Base-by-base conservation (phyloP, 35 echinoderm and acorn worm genomes). In the Lytechinus pictus region DNA sequence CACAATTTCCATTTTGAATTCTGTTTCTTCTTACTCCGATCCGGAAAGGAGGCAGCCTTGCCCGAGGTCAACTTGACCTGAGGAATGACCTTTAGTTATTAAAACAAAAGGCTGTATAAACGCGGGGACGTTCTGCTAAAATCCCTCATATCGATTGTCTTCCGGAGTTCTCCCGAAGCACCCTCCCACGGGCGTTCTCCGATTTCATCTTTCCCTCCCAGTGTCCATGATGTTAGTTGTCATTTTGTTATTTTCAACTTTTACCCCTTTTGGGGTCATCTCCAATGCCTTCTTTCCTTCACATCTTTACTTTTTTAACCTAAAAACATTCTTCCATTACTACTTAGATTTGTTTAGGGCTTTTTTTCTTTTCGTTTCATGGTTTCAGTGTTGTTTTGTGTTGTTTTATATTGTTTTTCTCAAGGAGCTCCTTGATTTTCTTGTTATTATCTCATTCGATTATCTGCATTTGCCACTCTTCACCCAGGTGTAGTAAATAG, bases 1-100 rank as follows among this genome's bases (percentile, higher is more conserved):
- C 88, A 54, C 88, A 90, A 44, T 90, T 90, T 90, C 29, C 28
- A 90, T 90, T 90, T 90, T 12, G 28, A 90, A 90, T 90, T 90
- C 29, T 90, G 28, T 90, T 90, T 10, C 28, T 71, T 71, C 61
- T 71, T 71, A 79, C 66, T 79, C 66, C 66, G 16, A 24, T 16
- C 66, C 66, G 66, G 66, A 79, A 79, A n/a, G 66, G 21, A 79
- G 16, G 3, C 66, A 79, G 66, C 66, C 66, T 79, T 79, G 66
- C 66, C 66, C 16, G 19, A 79, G 66, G 66, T 79, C n/a, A 16
- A 16, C n/a, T 79, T 79, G 66, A 79, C 88, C 88, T 14, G 10
- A 52, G 27, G 11, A 33, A 44, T 52, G 52, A 54, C 88, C 52
- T 44, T 90, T 90, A 44, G 27, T 90, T 52, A 14, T 90, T 54